Evolutionary conservation across 2,797 vertebrate species (phyloP), one percentile per base, ranked within the genome.

Genomic region (Peromyscus melanophrys): DNA sequence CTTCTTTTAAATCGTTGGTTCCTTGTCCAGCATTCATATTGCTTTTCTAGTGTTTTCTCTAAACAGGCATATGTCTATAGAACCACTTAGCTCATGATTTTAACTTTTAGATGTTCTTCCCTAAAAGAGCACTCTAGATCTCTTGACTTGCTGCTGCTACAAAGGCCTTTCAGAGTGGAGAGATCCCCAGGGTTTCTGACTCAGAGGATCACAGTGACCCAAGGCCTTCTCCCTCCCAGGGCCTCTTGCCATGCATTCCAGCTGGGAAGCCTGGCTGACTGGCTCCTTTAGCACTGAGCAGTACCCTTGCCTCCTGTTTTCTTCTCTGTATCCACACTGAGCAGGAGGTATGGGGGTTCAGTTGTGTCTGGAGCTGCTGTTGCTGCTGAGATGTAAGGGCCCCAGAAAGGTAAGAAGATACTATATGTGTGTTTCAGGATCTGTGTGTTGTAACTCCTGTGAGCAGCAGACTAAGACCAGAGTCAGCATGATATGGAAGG

Each of bases 151-250:
- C 13, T 95, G 83, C 96, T 89, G 76, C n/a, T 55, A 95, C 73
- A 73, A 76, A 96, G 90, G 46, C 82, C 65, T 97, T 94, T 96
- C 29, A 73, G 83, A 95, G 76, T 71, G 34, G 73, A 95, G 65
- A 92, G 82, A 85, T 97, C 96, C 96, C 97, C 86, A 93, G 96
- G 95, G 94, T 90, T 78, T 97, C 93, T 98, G 97, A 97, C 93
- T 97, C 96, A 97, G 90, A 97, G 89, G 69, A 94, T 92, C 91
- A 84, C 80, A 87, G 94, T 93, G 96, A 97, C 94, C 95, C 90
- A 76, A 87, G 86, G 95, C 69, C 80, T 81, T 95, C 83, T 96
- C 89, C 91, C 89, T 96, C 95, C 94, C 90, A 81, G 94, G 95
- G 94, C 94, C 94, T 95, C 94, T 94, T 27, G 61, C 94, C 23